Conservation (phyloP, 1,140 invertebrate genomes). For the Drosophila pseudoananassae region DNA sequence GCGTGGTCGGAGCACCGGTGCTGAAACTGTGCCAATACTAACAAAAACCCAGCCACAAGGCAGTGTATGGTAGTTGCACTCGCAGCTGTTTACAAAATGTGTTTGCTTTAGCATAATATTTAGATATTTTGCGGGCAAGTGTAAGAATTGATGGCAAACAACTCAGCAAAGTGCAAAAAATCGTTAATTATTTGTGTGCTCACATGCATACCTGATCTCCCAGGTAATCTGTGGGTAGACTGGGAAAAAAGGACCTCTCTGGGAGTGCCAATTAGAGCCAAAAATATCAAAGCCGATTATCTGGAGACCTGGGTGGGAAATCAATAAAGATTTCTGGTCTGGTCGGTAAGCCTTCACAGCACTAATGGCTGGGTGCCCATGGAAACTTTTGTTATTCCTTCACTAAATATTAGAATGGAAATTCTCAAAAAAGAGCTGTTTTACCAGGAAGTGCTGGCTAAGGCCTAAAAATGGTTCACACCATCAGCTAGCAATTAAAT, state of each 20-base stretch:
- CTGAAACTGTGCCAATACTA: slow-evolving; percentile 51
- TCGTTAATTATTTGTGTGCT: slow-evolving; percentile 40
- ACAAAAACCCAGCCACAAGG: slow-evolving; percentile 28
- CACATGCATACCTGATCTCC: background rate
- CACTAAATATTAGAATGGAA: too few species aligned
- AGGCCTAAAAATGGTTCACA: slow-evolving; percentile 40
- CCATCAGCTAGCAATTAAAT: slow-evolving; percentile 42
- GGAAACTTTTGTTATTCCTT: too few species aligned
- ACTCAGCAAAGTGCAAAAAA: slow-evolving; percentile 33
- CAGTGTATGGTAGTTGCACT: slow-evolving; percentile 29
- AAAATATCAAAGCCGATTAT: slow-evolving; percentile 44
- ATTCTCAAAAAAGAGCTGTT: too few species aligned
- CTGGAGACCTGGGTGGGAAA: background rate
- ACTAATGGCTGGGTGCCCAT: background rate
- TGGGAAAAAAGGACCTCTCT: too few species aligned
- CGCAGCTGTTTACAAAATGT: slow-evolving; percentile 49
- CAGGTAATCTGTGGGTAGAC: background rate
- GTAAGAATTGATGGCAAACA: slow-evolving; percentile 36
- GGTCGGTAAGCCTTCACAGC: background rate
- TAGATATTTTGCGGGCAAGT: slow-evolving; percentile 43
- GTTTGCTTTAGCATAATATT: slow-evolving; percentile 48
- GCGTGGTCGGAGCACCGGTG: slow-evolving; percentile 31
- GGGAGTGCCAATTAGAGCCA: slow-evolving; percentile 38
- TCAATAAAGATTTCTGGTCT: slow-evolving; percentile 1
- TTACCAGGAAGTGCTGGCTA: slow-evolving; percentile 16